phyloP scores from a whole-genome alignment of 2,797 vertebrate species.

The Synaphobranchus kaupii region DNA sequence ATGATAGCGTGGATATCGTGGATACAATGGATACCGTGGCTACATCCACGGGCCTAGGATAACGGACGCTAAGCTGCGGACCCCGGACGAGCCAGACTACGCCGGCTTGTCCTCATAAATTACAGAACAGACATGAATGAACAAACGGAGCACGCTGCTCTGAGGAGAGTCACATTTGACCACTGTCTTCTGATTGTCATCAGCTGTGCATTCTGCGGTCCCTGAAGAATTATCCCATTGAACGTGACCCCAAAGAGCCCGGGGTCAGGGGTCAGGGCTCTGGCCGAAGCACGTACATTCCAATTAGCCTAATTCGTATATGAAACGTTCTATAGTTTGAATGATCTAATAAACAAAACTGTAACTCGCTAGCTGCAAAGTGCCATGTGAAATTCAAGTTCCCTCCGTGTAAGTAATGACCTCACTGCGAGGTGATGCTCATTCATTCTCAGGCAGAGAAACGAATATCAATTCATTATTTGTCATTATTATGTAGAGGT shows the following conservation, averaged over 20 bases:
- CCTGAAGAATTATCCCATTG: neutral
- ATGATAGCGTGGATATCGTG: neutral
- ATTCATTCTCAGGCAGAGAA: neutral
- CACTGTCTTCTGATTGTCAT: neutral
- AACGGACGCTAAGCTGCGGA: neutral
- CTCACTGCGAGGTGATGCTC: neutral
- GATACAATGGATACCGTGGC: neutral
- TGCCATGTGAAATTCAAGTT: neutral
- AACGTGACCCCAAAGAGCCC: neutral
- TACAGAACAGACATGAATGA: neutral
- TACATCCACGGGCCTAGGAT: neutral
- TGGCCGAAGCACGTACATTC: neutral
- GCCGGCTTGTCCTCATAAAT: neutral
- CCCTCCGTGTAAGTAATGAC: neutral
- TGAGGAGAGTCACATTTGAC: conserved; percentile 5
- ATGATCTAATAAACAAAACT: neutral
- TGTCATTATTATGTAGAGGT: neutral
- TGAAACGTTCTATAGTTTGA: neutral
- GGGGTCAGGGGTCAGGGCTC: neutral
- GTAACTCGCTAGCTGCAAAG: neutral
- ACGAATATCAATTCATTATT: neutral
- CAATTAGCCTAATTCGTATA: neutral
- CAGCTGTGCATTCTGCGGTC: neutral
- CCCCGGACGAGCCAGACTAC: neutral
- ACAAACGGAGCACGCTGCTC: neutral